These are phyloP conservation scores for Strigamia crassipes DNA, from an alignment of 2,888 invertebrate genomes.

Conservation along the genomic window DNA sequence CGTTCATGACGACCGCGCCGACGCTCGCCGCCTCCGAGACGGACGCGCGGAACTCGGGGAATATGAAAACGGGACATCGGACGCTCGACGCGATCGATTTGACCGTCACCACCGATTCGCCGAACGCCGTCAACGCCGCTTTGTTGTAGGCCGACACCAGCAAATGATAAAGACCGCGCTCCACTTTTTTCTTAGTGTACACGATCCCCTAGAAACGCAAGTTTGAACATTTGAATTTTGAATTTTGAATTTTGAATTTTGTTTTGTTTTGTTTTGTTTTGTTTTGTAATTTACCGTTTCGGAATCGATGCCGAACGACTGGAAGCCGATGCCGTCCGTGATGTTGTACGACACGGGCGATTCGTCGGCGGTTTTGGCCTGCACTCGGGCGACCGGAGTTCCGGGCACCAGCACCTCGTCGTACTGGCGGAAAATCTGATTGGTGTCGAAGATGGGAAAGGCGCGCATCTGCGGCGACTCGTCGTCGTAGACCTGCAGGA, in stretches of 20 bases:
- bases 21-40: conserved; percentile 53
- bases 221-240: too few species aligned
- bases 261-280: too few species aligned
- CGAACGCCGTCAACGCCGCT: neutral
- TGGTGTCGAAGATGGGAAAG: conserved; percentile 53
- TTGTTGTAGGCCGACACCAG: conserved; percentile 53
- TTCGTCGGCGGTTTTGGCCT: conserved; percentile 53
- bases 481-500: conserved; percentile 54
- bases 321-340: conserved; percentile 50
- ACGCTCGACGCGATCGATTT: conserved; percentile 44
- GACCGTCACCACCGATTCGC: conserved; percentile 46
- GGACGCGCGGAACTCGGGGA: conserved; percentile 54
- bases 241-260: too few species aligned
- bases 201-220: conserved; percentile 55
- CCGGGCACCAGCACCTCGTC: conserved; percentile 52
- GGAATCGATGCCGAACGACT: conserved; percentile 53
- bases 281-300: conserved; percentile 51
- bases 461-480: conserved; percentile 45
- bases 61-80: conserved; percentile 54
- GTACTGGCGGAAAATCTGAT: conserved; percentile 53
- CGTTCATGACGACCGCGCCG: conserved; percentile 52
- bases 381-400: conserved; percentile 52
- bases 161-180: conserved; percentile 52
- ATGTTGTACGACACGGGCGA: conserved; percentile 53
- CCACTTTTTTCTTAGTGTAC: conserved; percentile 52